Conservation (phyloP, 2,888 invertebrate species). For the Falcaria lacertinaria region DNA sequence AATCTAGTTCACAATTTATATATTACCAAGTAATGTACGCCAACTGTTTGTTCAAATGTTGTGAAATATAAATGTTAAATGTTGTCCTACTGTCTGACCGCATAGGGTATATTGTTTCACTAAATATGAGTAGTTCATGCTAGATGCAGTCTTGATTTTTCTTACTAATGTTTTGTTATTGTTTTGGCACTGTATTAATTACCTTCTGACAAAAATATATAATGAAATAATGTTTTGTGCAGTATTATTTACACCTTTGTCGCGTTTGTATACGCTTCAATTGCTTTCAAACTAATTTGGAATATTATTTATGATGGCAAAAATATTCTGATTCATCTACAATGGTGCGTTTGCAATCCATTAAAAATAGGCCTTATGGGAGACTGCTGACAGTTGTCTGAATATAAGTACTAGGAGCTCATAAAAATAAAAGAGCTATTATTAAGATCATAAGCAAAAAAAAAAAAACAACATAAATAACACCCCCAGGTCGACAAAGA, state of each 20-base stretch:
- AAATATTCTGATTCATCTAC: too few relatives aligned
- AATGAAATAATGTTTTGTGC: constrained; percentile 63
- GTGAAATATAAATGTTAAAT: constrained; percentile 72
- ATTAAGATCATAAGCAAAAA: too few relatives aligned
- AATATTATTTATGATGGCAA: too few relatives aligned
- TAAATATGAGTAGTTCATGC: constrained; percentile 72
- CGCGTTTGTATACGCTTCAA: too few relatives aligned
- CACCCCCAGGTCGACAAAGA: too few relatives aligned
- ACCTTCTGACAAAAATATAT: constrained; percentile 80
- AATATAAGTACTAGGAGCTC: too few relatives aligned
- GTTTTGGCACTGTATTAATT: constrained; percentile 80
- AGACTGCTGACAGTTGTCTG: too few relatives aligned
- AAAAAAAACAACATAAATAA: too few relatives aligned
- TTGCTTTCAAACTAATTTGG: too few relatives aligned
- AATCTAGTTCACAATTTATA: constrained; percentile 67
- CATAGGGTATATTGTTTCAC: constrained; percentile 59
- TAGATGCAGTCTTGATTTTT: constrained; percentile 76
- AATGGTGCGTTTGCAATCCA: too few relatives aligned
- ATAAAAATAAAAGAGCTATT: too few relatives aligned
- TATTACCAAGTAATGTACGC: constrained; percentile 35
- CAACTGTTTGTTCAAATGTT: constrained; percentile 72
- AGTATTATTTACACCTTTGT: constrained; percentile 55
- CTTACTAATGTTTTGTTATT: constrained; percentile 79
- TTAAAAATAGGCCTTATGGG: too few relatives aligned
- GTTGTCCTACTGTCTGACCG: constrained; percentile 53